Evolutionary conservation across 1,140 invertebrate genomes (phyloP).

Genomic region (Coelopa frigida): DNA sequence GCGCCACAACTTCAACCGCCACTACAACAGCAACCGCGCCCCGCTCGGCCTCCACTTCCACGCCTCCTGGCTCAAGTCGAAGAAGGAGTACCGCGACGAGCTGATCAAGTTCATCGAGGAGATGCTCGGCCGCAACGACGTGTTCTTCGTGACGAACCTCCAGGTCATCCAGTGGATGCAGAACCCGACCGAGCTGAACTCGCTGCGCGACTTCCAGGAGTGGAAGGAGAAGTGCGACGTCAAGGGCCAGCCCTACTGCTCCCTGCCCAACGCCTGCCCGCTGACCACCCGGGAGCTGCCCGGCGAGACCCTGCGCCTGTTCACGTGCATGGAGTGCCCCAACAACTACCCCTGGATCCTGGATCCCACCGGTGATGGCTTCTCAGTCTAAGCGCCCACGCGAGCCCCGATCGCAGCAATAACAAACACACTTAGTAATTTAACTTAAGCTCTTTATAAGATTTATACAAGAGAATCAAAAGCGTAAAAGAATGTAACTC

Average conservation of each 20-base stretch:
- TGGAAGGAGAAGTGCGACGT: slow-evolving; percentile 96
- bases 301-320: slow-evolving; percentile 83
- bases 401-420: not conserved
- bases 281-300: slow-evolving; percentile 83
- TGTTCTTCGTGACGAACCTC: slow-evolving; percentile 89
- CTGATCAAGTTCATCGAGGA: slow-evolving; percentile 92
- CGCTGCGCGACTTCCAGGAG: slow-evolving; percentile 82
- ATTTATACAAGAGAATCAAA: slow-evolving; percentile 13
- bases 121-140: slow-evolving; percentile 80
- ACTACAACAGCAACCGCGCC: slow-evolving; percentile 86
- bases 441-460: slow-evolving; percentile 9
- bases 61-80: slow-evolving; percentile 90
- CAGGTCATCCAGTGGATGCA: slow-evolving; percentile 98
- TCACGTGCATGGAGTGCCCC: slow-evolving; percentile 93
- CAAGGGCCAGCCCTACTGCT: slow-evolving; percentile 87
- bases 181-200: slow-evolving; percentile 81
- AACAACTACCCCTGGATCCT: slow-evolving; percentile 94
- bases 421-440: slow-evolving; percentile 8
- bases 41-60: slow-evolving; percentile 93
- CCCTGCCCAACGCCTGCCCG: slow-evolving; percentile 82
- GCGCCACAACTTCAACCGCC: slow-evolving; percentile 89
- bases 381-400: slow-evolving; percentile 59
- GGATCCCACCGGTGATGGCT: slow-evolving; percentile 90
- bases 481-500: slow-evolving; percentile 26
- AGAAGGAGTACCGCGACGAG: slow-evolving; percentile 86